Base-by-base conservation (phyloP, 2,113 vertebrate genomes). In the Lophius piscatorius region DNA sequence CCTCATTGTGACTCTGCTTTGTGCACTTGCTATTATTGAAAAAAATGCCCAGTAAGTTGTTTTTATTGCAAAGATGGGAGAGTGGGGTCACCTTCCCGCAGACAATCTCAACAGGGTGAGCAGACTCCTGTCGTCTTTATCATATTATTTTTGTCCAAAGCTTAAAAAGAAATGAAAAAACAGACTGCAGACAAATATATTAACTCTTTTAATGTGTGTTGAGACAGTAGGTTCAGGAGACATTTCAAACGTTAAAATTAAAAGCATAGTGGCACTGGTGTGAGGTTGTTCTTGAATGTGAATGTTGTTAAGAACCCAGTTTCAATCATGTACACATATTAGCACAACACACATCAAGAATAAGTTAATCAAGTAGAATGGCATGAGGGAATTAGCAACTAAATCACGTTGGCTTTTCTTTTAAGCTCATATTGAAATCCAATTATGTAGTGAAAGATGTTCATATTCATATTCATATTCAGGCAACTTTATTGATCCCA, bases 21-120 rank as follows among this genome's bases (percentile, higher is more conserved):
- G 35, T 76, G 62, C 47, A 42, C 70, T 73, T 77, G 52, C 68
- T 80, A 44, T 73, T 64, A 23, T n/a, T 20, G n/a, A 18, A 50
- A 40, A 57, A 82, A 85, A 81, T 80, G 74, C 74, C 69, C 59
- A 77, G 69, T 42, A 56, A 82, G 76, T 86, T 68, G 74, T 79
- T 88, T 81, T 83, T 73, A 60, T 66, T 68, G 70, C 24, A 62
- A 52, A 69, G 45, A 65, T 9, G 18, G 11, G 51, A 38, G 9
- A 20, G 64, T 34, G 24, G 40, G 63, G 86, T 85, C 81, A 86
- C 81, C 78, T 82, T 84, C 76, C 70, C 61, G 57, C 54, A 62
- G 28, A 59, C 44, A 31, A 39, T 45, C 18, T 52, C 20, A 48
- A 63, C 46, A 23, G 33, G 14, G 48, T 4, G 35, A 56, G 40